These are phyloP conservation scores for Orientallactaga sibirica DNA, from an alignment of 2,797 vertebrate genomes.

Conservation along the genomic window DNA sequence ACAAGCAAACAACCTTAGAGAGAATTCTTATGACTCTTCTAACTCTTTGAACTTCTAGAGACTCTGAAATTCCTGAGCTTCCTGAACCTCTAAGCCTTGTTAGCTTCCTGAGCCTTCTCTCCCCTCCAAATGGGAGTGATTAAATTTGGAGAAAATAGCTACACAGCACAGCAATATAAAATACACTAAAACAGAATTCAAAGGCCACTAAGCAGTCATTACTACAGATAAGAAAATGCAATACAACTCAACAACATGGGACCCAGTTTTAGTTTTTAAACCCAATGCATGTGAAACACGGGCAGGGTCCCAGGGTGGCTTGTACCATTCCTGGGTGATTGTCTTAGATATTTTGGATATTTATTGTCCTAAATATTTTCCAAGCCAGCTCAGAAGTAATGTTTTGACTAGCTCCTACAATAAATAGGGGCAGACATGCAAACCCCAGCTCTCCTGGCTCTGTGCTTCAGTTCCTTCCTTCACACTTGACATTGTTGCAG, in stretches of 20 bases:
- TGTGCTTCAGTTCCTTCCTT: background rate
- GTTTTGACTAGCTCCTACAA: background rate
- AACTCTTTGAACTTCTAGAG: background rate
- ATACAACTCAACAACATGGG: background rate
- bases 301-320: background rate
- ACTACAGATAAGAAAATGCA: background rate
- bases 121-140: background rate
- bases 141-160: background rate
- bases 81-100: background rate
- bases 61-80: background rate
- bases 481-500: background rate
- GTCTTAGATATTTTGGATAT: background rate
- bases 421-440: background rate
- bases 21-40: background rate
- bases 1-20: no score
- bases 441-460: background rate
- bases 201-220: background rate
- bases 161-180: background rate
- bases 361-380: background rate
- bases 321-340: background rate
- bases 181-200: background rate
- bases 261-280: background rate
- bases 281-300: background rate
- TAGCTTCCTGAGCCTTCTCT: no score
- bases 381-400: background rate